Conservation (phyloP, 2,888 invertebrate species). For the Caenorhabditis uteleia region DNA sequence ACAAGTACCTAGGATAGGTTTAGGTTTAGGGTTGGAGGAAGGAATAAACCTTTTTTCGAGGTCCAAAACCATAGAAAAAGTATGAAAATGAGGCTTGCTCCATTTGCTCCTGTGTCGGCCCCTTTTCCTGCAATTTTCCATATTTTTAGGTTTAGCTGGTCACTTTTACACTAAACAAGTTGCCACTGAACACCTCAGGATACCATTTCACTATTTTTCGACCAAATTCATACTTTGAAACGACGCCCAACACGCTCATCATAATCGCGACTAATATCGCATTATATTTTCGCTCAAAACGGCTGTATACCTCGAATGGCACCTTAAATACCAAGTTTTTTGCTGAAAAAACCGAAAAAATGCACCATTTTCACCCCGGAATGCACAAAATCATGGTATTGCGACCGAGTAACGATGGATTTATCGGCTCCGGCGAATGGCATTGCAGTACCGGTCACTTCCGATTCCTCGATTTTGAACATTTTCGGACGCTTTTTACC, state of each 20-base stretch:
- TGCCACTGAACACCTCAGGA: no score
- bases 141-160: no score
- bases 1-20: slow-evolving; percentile 77
- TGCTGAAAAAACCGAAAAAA: no score
- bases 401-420: slow-evolving; percentile 77
- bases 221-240: no score
- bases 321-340: no score
- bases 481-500: no score
- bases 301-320: slow-evolving; percentile 79
- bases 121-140: slow-evolving; percentile 72
- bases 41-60: no score
- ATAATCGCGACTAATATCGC: slow-evolving; percentile 73
- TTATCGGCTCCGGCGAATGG: slow-evolving; percentile 77
- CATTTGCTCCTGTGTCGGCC: slow-evolving; percentile 72
- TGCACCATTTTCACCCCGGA: slow-evolving; percentile 78
- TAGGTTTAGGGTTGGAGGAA: no score
- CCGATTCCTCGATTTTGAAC: slow-evolving; percentile 61
- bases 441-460: slow-evolving; percentile 69
- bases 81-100: slow-evolving; percentile 75
- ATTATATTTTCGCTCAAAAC: slow-evolving; percentile 75
- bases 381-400: slow-evolving; percentile 79
- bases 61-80: slow-evolving; percentile 81
- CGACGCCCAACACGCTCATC: slow-evolving; percentile 74
- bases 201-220: no score
- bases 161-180: no score